Conservation (phyloP, 2,797 vertebrate genomes). For the Esox masquinongy region DNA sequence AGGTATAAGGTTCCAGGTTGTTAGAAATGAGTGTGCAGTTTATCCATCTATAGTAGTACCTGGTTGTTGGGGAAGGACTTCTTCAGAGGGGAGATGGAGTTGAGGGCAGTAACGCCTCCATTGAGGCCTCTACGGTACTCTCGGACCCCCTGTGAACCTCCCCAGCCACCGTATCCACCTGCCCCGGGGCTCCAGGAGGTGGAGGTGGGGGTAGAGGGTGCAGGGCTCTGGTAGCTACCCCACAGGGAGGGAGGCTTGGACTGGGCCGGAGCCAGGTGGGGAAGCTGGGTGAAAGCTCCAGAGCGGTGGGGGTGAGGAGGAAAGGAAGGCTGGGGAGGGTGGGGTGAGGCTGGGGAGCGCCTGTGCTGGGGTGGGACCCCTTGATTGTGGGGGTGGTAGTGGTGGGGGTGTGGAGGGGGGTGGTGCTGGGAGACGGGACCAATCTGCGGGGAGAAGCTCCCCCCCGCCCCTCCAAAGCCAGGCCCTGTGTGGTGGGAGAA, state of each 20-base stretch:
- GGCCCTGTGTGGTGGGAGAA: slow-evolving; percentile 96
- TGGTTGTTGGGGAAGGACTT: slow-evolving; percentile 98
- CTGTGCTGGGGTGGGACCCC: slow-evolving; percentile 89
- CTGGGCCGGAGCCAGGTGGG: slow-evolving; percentile 93
- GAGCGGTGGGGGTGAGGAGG: slow-evolving; percentile 93
- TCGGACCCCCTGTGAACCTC: slow-evolving; percentile 90
- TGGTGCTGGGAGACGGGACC: slow-evolving; percentile 96
- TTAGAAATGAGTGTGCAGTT: neutral
- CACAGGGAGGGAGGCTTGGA: slow-evolving; percentile 96
- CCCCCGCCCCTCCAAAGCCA: slow-evolving; percentile 86
- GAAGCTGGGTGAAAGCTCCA: slow-evolving; percentile 94
- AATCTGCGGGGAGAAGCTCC: slow-evolving; percentile 96
- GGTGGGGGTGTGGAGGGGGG: slow-evolving; percentile 91
- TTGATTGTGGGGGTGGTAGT: slow-evolving; percentile 95
- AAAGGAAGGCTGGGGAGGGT: slow-evolving; percentile 90
- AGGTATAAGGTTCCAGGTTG: neutral
- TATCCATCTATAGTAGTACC: slow-evolving; percentile 58
- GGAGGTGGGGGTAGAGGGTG: slow-evolving; percentile 91
- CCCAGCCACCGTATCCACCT: slow-evolving; percentile 92
- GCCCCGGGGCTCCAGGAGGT: slow-evolving; percentile 94
- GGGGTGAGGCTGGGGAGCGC: slow-evolving; percentile 94
- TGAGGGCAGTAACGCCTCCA: slow-evolving; percentile 91
- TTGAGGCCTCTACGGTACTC: slow-evolving; percentile 93
- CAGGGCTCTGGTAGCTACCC: slow-evolving; percentile 98
- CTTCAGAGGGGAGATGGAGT: slow-evolving; percentile 97